Percentiles rank a stretch among this genome's conserved stretches.
These are phyloP conservation scores for Pegoplata infirma DNA, from an alignment of 2,888 invertebrate genomes.

Conservation along the genomic window DNA sequence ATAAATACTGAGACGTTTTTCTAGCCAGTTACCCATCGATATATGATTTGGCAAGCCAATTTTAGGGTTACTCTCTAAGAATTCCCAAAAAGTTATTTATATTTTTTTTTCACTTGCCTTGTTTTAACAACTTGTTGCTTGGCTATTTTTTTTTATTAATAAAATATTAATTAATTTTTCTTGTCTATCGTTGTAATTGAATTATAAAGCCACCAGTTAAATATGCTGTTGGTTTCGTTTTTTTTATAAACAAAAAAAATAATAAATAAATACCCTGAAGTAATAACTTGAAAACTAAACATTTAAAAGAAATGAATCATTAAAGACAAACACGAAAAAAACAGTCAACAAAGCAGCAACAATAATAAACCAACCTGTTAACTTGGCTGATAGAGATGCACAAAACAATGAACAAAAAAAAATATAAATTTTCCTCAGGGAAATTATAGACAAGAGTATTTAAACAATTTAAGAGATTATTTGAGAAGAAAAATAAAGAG, in stretches of 20 bases:
- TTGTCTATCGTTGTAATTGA: neutral
- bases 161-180: conserved; percentile 8
- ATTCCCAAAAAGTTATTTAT: neutral
- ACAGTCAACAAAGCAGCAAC: neutral
- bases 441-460: neutral
- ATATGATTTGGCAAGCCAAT: no score
- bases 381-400: conserved; percentile 1
- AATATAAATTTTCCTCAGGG: neutral
- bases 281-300: conserved; percentile 37
- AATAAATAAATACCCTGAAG: conserved; percentile 3
- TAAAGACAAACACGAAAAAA: conserved; percentile 3
- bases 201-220: neutral
- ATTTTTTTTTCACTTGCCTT: neutral
- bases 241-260: conserved; percentile 8
- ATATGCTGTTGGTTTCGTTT: no score
- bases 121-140: conserved; percentile 26
- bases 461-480: no score
- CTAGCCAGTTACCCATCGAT: no score
- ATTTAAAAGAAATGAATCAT: conserved; percentile 18
- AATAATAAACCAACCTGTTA: conserved; percentile 28
- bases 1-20: no score
- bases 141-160: neutral
- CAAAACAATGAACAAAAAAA: neutral
- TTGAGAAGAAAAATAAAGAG: no score
- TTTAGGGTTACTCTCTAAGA: no score